These are phyloP conservation scores for Drosophila prostipennis DNA, from an alignment of 2,888 invertebrate genomes.

Conservation along the genomic window DNA sequence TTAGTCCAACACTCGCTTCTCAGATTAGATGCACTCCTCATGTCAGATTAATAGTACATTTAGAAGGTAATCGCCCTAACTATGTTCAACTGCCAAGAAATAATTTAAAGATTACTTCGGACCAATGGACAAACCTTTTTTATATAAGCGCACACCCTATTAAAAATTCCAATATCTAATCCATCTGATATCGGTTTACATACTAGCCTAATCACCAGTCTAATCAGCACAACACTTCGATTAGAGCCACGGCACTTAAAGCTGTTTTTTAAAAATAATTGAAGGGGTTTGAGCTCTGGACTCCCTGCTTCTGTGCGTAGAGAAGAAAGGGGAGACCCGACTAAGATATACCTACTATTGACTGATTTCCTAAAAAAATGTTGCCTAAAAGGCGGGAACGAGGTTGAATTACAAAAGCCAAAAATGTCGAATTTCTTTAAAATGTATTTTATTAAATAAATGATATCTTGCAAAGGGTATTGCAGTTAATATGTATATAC, in stretches of 20 bases:
- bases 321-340: not conserved
- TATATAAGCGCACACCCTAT: not conserved
- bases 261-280: constrained; percentile 2
- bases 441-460: too few relatives aligned
- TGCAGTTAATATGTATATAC: too few relatives aligned
- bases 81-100: not conserved
- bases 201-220: constrained; percentile 3
- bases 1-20: not conserved
- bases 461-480: not conserved
- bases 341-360: not conserved
- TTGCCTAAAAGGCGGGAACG: not conserved
- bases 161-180: constrained; percentile 32
- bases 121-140: not conserved
- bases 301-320: not conserved
- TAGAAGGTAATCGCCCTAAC: not conserved
- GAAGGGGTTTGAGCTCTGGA: constrained; percentile 4
- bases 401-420: too few relatives aligned
- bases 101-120: not conserved
- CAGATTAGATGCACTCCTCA: constrained; percentile 1
- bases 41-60: constrained; percentile 14
- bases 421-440: too few relatives aligned
- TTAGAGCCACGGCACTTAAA: constrained; percentile 14
- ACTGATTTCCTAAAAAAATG: too few relatives aligned
- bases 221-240: constrained; percentile 19
- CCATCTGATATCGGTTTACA: constrained; percentile 9